Conservation (phyloP, 1,140 invertebrate genomes). For the Lerema accius region DNA sequence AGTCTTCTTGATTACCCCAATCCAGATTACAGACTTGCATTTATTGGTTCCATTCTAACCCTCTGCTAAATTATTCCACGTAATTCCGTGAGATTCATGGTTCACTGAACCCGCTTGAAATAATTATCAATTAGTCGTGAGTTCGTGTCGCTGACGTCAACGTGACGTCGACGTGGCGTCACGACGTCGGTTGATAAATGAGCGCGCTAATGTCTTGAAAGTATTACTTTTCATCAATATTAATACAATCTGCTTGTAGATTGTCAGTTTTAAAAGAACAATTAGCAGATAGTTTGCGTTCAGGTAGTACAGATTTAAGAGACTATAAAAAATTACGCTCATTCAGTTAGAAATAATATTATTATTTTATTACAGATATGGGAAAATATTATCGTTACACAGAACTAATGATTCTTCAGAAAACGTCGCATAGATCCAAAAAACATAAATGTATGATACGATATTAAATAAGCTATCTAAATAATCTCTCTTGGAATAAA, state of each 20-base stretch:
- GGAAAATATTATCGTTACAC: too few species aligned
- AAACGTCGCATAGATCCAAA: too few species aligned
- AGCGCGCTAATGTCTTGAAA: slow-evolving; percentile 34
- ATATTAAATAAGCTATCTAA: too few species aligned
- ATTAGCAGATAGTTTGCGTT: too few species aligned
- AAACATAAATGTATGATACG: too few species aligned
- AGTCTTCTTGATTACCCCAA: slow-evolving; percentile 2
- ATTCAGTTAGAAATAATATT: too few species aligned
- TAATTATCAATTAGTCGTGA: slow-evolving; percentile 48
- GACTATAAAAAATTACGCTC: too few species aligned
- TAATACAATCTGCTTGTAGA: slow-evolving; percentile 27
- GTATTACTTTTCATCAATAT: slow-evolving; percentile 35
- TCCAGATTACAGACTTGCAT: slow-evolving; percentile 4
- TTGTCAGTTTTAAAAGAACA: slow-evolving; percentile 21
- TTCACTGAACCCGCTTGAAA: slow-evolving; percentile 30
- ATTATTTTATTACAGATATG: too few species aligned
- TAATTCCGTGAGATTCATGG: slow-evolving; percentile 23
- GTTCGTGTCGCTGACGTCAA: slow-evolving; percentile 39
- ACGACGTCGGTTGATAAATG: slow-evolving; percentile 50
- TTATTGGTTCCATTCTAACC: not conserved
- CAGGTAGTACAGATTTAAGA: too few species aligned
- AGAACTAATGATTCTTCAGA: too few species aligned
- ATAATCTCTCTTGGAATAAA: too few species aligned
- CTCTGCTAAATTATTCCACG: slow-evolving; percentile 17
- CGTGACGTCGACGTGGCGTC: slow-evolving; percentile 39